Evolutionary conservation across 2,888 invertebrate genomes (phyloP).

Genomic region (Napeogenes sylphis): DNA sequence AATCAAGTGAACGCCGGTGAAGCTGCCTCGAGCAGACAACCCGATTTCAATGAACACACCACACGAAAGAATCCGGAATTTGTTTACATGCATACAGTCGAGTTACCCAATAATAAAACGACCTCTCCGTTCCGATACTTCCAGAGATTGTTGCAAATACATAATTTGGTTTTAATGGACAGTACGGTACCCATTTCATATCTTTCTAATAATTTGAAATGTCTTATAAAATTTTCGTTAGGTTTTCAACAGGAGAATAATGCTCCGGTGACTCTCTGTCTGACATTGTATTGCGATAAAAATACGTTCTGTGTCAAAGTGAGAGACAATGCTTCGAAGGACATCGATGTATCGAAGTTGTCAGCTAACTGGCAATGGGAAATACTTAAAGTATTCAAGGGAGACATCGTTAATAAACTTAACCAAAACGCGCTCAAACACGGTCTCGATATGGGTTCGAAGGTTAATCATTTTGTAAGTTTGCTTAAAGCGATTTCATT

Average conservation of each 20-base stretch:
- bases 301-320: constrained; percentile 54
- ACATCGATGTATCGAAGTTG: constrained; percentile 47
- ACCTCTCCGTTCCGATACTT: constrained; percentile 57
- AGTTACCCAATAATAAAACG: constrained; percentile 59
- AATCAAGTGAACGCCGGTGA: not conserved
- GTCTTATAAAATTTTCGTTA: constrained; percentile 60
- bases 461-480: constrained; percentile 48
- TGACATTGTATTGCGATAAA: constrained; percentile 44
- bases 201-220: constrained; percentile 35
- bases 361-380: constrained; percentile 69
- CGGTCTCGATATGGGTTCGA: constrained; percentile 34
- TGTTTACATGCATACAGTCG: constrained; percentile 50
- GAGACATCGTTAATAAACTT: constrained; percentile 47
- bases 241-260: constrained; percentile 49
- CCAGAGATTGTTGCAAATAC: constrained; percentile 47
- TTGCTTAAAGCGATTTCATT: constrained; percentile 45
- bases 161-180: constrained; percentile 49
- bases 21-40: not conserved
- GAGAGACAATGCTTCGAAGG: constrained; percentile 41
- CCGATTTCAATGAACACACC: not conserved
- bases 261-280: constrained; percentile 45
- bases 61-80: constrained; percentile 28
- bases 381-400: constrained; percentile 54
- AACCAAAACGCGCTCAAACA: constrained; percentile 46
- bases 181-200: constrained; percentile 30